Evolutionary conservation across 2,797 vertebrate species (phyloP).

Genomic region (Sebastes oblongus): DNA sequence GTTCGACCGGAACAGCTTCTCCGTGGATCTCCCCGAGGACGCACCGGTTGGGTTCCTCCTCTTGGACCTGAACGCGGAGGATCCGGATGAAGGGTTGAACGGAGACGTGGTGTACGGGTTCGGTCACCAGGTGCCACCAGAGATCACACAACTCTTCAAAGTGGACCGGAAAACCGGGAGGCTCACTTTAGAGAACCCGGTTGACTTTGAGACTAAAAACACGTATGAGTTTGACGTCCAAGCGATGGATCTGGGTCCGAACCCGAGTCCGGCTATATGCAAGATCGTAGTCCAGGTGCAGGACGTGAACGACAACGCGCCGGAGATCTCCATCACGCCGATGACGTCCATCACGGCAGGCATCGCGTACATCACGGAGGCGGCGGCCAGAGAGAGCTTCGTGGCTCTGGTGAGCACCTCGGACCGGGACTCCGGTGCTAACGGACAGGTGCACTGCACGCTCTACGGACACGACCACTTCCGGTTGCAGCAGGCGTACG

Average conservation of each 20-base stretch:
- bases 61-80: conserved; percentile 87
- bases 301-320: conserved; percentile 96
- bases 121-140: conserved; percentile 84
- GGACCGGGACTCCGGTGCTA: conserved; percentile 91
- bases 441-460: conserved; percentile 92
- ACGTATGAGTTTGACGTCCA: conserved; percentile 94
- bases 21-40: conserved; percentile 91
- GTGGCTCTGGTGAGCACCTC: conserved; percentile 95
- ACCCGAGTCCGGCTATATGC: conserved; percentile 87
- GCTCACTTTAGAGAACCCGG: conserved; percentile 86
- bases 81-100: conserved; percentile 92
- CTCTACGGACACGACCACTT: conserved; percentile 93
- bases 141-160: conserved; percentile 88
- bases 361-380: conserved; percentile 91
- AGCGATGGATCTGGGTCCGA: conserved; percentile 88
- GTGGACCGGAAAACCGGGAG: conserved; percentile 89
- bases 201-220: conserved; percentile 93
- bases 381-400: conserved; percentile 89
- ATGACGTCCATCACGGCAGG: conserved; percentile 85
- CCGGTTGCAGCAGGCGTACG: conserved; percentile 91
- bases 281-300: conserved; percentile 91
- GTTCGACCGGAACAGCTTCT: conserved; percentile 87
- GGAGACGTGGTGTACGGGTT: conserved; percentile 92
- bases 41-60: conserved; percentile 88
- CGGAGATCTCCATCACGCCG: conserved; percentile 90